phyloP scores from a whole-genome alignment of 1,140 invertebrate genomes.

The Marisa cornuarietis region DNA sequence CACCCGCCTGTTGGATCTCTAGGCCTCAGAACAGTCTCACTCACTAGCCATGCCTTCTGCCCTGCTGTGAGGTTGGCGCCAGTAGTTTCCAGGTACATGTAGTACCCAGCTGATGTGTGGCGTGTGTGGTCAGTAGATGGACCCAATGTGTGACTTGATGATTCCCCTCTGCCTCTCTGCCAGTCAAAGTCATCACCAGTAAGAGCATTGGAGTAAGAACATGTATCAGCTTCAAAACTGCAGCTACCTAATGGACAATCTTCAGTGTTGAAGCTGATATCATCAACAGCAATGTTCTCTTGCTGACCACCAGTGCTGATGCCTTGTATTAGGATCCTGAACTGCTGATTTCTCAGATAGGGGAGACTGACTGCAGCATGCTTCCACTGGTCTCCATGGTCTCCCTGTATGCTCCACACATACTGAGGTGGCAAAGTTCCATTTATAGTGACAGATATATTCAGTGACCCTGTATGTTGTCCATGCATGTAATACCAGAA shows the following conservation, averaged over 20 bases:
- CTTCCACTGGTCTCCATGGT: slow-evolving; percentile 44
- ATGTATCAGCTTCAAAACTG: slow-evolving; percentile 58
- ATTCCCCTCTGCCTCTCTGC: slow-evolving; percentile 57
- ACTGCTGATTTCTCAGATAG: background rate
- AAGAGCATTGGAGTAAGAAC: slow-evolving; percentile 55
- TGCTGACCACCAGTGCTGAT: slow-evolving; percentile 61
- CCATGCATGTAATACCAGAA: slow-evolving; percentile 86
- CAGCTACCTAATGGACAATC: slow-evolving; percentile 50
- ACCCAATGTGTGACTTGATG: slow-evolving; percentile 42
- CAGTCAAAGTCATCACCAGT: slow-evolving; percentile 58
- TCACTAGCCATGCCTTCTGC: slow-evolving; percentile 56
- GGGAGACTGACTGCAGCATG: slow-evolving; percentile 24
- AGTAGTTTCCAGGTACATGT: slow-evolving; percentile 60
- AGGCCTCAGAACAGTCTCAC: slow-evolving; percentile 35
- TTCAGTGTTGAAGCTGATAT: slow-evolving; percentile 49
- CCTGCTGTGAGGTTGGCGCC: slow-evolving; percentile 37
- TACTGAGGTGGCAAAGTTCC: slow-evolving; percentile 11
- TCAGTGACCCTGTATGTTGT: slow-evolving; percentile 46
- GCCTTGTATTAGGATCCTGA: slow-evolving; percentile 8
- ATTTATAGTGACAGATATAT: slow-evolving; percentile 39
- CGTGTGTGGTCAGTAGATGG: slow-evolving; percentile 54
- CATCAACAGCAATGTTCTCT: slow-evolving; percentile 69
- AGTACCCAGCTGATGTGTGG: slow-evolving; percentile 37
- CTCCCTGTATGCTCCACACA: slow-evolving; percentile 63
- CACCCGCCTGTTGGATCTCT: slow-evolving; percentile 12